These are phyloP conservation scores for Muscina levida DNA, from an alignment of 2,888 invertebrate species.

Conservation along the genomic window DNA sequence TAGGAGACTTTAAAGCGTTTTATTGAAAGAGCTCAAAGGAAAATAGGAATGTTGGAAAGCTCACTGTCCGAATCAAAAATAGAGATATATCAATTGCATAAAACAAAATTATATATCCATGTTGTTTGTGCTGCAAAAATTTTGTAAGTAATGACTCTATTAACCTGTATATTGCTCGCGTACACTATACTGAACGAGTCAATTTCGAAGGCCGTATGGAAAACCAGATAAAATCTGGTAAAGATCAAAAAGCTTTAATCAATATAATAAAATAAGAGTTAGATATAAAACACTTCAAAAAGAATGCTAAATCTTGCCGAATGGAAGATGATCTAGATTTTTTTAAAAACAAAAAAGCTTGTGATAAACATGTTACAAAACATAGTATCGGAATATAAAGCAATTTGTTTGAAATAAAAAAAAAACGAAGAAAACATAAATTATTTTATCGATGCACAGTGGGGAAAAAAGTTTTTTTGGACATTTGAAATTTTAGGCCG, in stretches of 20 bases:
- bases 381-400: conserved; percentile 72
- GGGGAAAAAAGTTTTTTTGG: too few species aligned
- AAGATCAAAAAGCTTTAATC: conserved; percentile 76
- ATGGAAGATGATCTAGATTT: conserved; percentile 79
- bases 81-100: conserved; percentile 76
- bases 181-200: background rate
- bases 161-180: conserved; percentile 76
- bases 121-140: conserved; percentile 78
- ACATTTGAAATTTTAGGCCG: too few species aligned
- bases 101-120: conserved; percentile 78
- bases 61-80: conserved; percentile 73
- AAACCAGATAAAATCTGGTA: conserved; percentile 36
- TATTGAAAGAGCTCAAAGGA: conserved; percentile 72
- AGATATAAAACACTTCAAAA: conserved; percentile 84
- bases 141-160: conserved; percentile 79
- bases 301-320: conserved; percentile 83
- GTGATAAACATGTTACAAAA: conserved; percentile 27
- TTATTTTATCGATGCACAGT: conserved; percentile 9
- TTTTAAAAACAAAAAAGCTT: conserved; percentile 21
- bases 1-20: conserved; percentile 76
- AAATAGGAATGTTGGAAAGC: conserved; percentile 72
- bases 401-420: conserved; percentile 71
- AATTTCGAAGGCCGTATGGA: conserved; percentile 51
- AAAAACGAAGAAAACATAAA: conserved; percentile 69
- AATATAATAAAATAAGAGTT: conserved; percentile 84